Base-by-base conservation (phyloP, 92 coral and sea anemone species). In the Zoanthus sansibaricus region DNA sequence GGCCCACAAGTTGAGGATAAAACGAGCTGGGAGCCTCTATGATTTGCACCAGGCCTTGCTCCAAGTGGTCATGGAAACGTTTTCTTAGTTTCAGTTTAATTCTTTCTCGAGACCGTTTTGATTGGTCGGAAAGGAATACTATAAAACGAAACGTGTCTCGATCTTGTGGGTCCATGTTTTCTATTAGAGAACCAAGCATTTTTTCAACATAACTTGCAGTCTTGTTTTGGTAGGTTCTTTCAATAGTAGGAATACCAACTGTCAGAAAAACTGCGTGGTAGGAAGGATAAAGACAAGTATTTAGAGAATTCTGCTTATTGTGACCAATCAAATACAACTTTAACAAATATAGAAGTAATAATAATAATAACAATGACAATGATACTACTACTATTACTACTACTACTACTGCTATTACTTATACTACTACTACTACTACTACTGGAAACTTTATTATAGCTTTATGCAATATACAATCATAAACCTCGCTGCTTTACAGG, bases 161-260 rank as follows among this genome's bases (percentile, higher is more conserved):
- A 47, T 92, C 92, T 12, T 84, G 56, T 9, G 83, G 59, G 8
- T 87, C 71, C 64, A 92, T 58, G 46, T 86, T 88, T 6, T 51
- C 58, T 70, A 97, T 75, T 20, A 97, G 89, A 10, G 94, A 90
- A 76, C 87, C 87, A 16, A 97, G 58, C 1, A 97, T 97, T 2
- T 18, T 76, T 42, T 59, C 77, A 31, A 97, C 67, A 79, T 97
- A 97, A 37, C 90, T 85, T 12, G 72, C 87, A 1, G 94, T 88
- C 71, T 79, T 84, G 90, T 95, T 93, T 52, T 91, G 76, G 72
- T 84, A 87, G 3, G 79, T 79, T 51, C 99, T 78, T 80, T 87
- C 87, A 56, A 97, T 86, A 4, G 97, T 97, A 16, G 99, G 98
- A 47, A 97, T 86, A 14, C 99, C 99, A 17, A 97, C 91, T 25